These are phyloP conservation scores for Metalampra italica DNA, from an alignment of 2,888 invertebrate genomes.

Conservation along the genomic window DNA sequence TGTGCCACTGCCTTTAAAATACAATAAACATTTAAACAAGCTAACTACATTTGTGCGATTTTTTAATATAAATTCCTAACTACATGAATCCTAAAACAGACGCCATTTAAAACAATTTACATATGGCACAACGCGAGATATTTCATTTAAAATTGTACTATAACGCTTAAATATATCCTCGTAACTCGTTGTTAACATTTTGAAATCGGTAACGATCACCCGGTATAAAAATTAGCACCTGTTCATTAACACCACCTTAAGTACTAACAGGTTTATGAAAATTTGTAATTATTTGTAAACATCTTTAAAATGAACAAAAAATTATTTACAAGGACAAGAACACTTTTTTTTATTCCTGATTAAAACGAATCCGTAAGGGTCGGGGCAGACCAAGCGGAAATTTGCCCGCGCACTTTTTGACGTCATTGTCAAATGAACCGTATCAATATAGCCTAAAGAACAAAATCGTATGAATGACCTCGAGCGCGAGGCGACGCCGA, in stretches of 20 bases:
- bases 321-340: neutral
- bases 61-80: constrained; percentile 45
- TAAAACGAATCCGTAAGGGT: too few relatives aligned
- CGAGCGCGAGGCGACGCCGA: too few relatives aligned
- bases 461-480: too few relatives aligned
- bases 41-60: constrained; percentile 54
- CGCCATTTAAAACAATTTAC: constrained; percentile 11
- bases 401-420: too few relatives aligned
- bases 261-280: neutral
- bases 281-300: neutral
- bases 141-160: constrained; percentile 47
- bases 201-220: constrained; percentile 1
- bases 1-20: neutral
- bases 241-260: constrained; percentile 5
- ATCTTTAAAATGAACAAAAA: neutral
- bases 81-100: constrained; percentile 19
- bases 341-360: neutral
- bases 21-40: constrained; percentile 20
- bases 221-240: constrained; percentile 8
- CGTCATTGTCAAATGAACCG: too few relatives aligned
- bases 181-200: constrained; percentile 5
- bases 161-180: constrained; percentile 7
- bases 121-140: constrained; percentile 46
- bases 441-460: too few relatives aligned
- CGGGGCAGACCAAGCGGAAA: too few relatives aligned